Percentiles rank a stretch among this genome's conserved stretches.
Conservation (phyloP, 1,140 invertebrate genomes). For the Heliconius eleuchia region DNA sequence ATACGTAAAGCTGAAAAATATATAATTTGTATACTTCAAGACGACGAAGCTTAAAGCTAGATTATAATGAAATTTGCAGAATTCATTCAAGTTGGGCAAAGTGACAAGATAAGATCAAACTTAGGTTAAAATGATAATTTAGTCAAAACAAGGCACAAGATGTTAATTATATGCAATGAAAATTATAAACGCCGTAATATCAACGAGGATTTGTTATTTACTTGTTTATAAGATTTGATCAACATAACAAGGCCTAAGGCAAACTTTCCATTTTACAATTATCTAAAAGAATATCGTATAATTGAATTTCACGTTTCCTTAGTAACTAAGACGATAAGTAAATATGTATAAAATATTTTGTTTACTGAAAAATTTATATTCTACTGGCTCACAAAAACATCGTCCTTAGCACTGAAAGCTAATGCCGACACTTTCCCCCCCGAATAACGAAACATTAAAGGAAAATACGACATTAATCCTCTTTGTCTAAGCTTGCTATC, state of each 20-base stretch:
- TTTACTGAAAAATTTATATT: not conserved
- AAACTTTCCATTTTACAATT: not conserved
- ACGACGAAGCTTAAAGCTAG: not conserved
- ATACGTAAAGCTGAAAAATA: not conserved
- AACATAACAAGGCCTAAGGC: not conserved
- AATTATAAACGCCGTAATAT: not conserved
- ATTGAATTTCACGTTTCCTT: not conserved
- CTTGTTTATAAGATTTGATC: not conserved
- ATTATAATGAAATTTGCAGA: not conserved
- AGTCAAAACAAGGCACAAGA: not conserved
- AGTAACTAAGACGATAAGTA: not conserved
- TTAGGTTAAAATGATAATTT: not conserved
- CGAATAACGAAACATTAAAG: constrained; percentile 13
- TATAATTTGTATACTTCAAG: too few relatives aligned
- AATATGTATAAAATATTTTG: not conserved
- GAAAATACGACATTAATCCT: constrained; percentile 19
- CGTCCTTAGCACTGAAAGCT: constrained; percentile 7
- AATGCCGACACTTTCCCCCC: constrained; percentile 10
- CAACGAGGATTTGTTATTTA: not conserved
- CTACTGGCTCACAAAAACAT: constrained; percentile 1
- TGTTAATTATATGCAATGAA: not conserved
- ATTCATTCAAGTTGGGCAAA: not conserved
- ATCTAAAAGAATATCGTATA: not conserved
- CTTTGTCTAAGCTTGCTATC: constrained; percentile 13
- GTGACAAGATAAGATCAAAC: not conserved